Base-by-base conservation (phyloP, 2,113 vertebrate species). In the Barnardius zonarius region DNA sequence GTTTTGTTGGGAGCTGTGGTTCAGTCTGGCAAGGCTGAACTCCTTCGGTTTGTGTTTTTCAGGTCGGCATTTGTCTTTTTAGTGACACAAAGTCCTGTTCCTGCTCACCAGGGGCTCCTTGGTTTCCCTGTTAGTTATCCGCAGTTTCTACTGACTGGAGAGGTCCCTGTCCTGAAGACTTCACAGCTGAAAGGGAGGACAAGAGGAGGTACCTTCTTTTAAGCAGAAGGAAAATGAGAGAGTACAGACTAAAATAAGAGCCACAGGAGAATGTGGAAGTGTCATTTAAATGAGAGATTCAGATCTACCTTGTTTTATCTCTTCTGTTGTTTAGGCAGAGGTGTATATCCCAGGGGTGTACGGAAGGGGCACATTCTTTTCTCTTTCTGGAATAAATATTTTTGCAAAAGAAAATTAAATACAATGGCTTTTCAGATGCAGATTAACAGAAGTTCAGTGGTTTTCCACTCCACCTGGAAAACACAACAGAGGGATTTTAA, bases 391-490 rank as follows among this genome's bases (percentile, higher is more conserved):
- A 82, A 80, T 35, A 78, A 93, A 72, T 84, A 28, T 44, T 75
- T 73, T 79, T 83, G 70, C 72, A 77, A 49, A 77, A 70, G 41
- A 90, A 85, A 87, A 89, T 67, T 20, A 55, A 84, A 46, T 48
- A 30, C 11, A 78, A 4, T 69, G 30, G 23, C 61, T 81, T 94
- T 92, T 94, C 55, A 92, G 52, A 51, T 92, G 49, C 24, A 44
- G 52, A 81, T 85, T 77, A 68, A 59, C 48, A 72, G 69, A 94
- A 91, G 88, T 75, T 63, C 54, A 86, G 22, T 63, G 15, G 28
- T 78, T 96, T 93, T 86, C 39, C 70, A 82, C 35, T 74, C 14
- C 35, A 61, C 52, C 33, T 88, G 57, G 68, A 94, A 94, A 93
- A 90, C 66, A 79, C 18, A 44, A 54, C 43, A 24, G 17, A 70